A percentile compares a stretch with the other conserved stretches of the same genome.
Conservation (phyloP, 2,113 vertebrate genomes). For the Cariama cristata region DNA sequence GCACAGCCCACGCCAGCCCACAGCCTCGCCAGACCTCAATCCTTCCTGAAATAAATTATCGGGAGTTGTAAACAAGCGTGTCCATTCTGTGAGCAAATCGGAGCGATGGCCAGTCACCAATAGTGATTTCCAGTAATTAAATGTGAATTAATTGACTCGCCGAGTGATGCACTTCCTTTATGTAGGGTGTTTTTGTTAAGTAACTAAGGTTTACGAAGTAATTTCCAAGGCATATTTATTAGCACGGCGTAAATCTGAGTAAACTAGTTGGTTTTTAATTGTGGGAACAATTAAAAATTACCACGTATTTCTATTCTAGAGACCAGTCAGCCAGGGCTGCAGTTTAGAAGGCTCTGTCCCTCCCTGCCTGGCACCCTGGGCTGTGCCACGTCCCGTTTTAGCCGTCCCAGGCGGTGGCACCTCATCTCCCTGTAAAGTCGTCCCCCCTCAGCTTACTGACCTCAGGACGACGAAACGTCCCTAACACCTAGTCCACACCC, state of each 20-base stretch:
- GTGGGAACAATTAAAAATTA: not conserved
- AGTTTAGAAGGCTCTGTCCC: not conserved
- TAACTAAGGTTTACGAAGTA: not conserved
- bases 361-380: not conserved
- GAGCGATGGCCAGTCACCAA: not conserved
- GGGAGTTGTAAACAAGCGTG: not conserved
- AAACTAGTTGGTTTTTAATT: slow-evolving; percentile 31
- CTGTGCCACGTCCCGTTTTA: not conserved
- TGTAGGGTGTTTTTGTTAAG: not conserved
- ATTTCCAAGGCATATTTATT: slow-evolving; percentile 28
- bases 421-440: not conserved
- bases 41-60: not conserved
- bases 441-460: not conserved
- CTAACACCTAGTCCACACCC: rapidly evolving
- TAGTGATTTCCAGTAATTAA: slow-evolving; percentile 10
- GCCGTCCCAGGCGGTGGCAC: rapidly evolving
- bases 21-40: not conserved
- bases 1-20: not conserved
- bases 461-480: rapidly evolving
- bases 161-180: not conserved
- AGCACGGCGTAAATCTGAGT: not conserved
- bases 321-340: not conserved
- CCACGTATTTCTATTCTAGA: not conserved
- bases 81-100: not conserved
- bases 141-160: slow-evolving; percentile 26